phyloP scores from a whole-genome alignment of 2,113 vertebrate species.

The Cyanocitta stelleri region DNA sequence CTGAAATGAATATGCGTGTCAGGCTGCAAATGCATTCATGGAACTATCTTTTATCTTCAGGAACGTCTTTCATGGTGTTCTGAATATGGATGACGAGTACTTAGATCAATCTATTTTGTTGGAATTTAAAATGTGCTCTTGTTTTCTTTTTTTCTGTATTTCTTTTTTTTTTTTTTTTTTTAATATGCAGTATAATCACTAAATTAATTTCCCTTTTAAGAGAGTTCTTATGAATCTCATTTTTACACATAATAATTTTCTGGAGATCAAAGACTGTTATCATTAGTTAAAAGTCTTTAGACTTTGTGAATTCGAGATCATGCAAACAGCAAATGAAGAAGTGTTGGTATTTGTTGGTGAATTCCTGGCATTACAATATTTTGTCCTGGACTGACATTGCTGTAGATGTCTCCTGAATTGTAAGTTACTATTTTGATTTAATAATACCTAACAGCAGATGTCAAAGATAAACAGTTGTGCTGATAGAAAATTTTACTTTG shows the following conservation, averaged over 20 bases:
- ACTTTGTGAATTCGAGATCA: not conserved
- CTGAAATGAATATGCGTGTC: conserved; percentile 45
- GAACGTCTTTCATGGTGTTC: conserved; percentile 36
- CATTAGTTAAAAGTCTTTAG: not conserved
- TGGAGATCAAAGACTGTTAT: not conserved
- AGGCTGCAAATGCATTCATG: conserved; percentile 38
- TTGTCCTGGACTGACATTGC: not conserved
- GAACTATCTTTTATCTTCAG: conserved; percentile 48
- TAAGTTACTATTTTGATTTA: not conserved
- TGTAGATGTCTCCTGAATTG: not conserved
- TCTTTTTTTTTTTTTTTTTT: not conserved
- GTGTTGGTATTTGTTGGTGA: not conserved
- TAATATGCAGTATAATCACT: not conserved
- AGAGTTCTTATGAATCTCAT: not conserved
- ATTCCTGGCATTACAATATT: not conserved
- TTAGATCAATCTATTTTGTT: conserved; percentile 28
- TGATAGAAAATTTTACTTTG: not conserved
- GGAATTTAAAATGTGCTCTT: conserved; percentile 25
- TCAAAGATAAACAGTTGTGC: not conserved
- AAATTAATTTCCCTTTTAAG: conserved; percentile 24
- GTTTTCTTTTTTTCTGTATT: not conserved
- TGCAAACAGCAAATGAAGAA: not conserved
- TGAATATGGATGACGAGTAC: conserved; percentile 36
- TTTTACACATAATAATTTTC: conserved; percentile 7
- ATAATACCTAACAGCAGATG: not conserved